Base-by-base conservation (phyloP, 2,113 vertebrate species). In the Labeo catla region DNA sequence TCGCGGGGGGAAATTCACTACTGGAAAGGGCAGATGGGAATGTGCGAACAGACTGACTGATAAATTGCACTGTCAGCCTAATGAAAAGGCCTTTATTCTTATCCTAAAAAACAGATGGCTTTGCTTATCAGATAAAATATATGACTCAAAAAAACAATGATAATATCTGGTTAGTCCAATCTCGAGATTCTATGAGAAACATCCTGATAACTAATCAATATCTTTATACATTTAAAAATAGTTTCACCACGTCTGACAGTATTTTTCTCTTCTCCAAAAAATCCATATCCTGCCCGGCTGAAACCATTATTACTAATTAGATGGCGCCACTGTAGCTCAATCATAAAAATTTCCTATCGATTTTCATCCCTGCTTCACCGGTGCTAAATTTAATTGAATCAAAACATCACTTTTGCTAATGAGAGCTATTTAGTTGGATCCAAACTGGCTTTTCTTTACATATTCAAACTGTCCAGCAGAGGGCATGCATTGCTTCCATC, bases 351-450 rank as follows among this genome's bases (percentile, higher is more conserved):
- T 52, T 52, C 28, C 47, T 16, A 82, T 82, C 16, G 21, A 68
- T 52, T 36, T 21, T 65, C 28, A 68, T 50, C 8, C 8, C 13
- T 50, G 61, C 43, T 16, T 11, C 43, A 15, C 34, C 23, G 72
- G n/a, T 63, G 61, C 79, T 45, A 45, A 65, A 66, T 34, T 1
- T n/a, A n/a, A 50, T 21, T 50, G 45, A 52, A 82, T 82, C 80
- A 82, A 82, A 82, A 68, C 80, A 65, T 81, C 63, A 76, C 68
- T 59, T 84, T 65, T 61, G 61, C 65, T 84, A 77, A 85, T 63
- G 15, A n/a, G 59, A 61, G 49, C 47, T 16, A 65, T 28, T 77
- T 61, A 77, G 6, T n/a, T 21, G 21, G 16, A 16, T 43, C 28
- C 13, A 78, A 52, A 19, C 28, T 36, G 4, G 15, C 7, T 77